Base-by-base conservation (phyloP, 2,113 vertebrate species). In the Phoenicopterus ruber region DNA sequence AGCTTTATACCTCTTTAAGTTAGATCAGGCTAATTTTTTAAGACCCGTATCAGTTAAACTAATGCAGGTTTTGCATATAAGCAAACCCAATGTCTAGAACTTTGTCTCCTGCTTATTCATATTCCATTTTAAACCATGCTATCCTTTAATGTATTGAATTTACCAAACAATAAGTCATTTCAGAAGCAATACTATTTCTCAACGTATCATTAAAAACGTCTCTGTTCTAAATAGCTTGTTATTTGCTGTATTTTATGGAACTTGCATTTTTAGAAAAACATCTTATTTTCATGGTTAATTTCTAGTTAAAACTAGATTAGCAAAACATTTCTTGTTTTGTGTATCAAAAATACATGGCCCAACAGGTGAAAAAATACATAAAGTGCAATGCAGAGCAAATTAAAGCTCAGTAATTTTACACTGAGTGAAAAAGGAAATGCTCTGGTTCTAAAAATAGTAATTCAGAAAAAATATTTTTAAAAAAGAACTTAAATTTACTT, bases 321-420 rank as follows among this genome's bases (percentile, higher is more conserved):
- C 28, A 92, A 57, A 86, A 57, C 5, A 3, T 63, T 50, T 67
- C 29, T 34, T 74, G 25, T 22, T 87, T 40, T 46, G 31, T 54
- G 1, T 79, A 79, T 86, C 55, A 91, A 93, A 94, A 93, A 91
- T 40, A 88, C 54, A 72, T 46, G 73, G 50, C 63, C 40, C n/a
- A 86, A 50, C 32, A 65, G 67, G 5, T 80, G 57, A 85, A 89
- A 86, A 91, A 73, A 52, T 10, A 52, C 1, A 67, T 67, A 72
- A 92, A 94, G 88, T 94, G 81, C 91, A 72, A 57, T n/a, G 49
- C 73, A 85, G 86, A 93, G 40, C 81, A 73, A 86, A 69, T 65
- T 52, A 89, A 84, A 96, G 61, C 61, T 87, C 80, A 24, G 15
- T 70, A 71, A 59, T 82, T 87, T 94, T 95, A 92, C 42, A 78